phyloP scores from a whole-genome alignment of 2,113 vertebrate genomes.

The Perca schrenkii region DNA sequence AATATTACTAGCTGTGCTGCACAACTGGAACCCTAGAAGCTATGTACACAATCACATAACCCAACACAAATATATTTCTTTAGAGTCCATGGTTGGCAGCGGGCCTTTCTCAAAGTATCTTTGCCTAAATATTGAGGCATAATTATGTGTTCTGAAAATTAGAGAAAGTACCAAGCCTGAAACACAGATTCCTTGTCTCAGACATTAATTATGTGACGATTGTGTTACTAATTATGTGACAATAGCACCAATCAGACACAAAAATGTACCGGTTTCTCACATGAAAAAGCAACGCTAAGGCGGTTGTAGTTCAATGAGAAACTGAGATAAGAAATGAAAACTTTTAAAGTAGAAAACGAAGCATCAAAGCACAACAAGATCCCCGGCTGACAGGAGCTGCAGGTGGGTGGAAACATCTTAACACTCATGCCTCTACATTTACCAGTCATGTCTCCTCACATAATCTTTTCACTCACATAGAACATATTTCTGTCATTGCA shows the following conservation, averaged over 20 bases:
- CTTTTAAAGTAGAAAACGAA: neutral
- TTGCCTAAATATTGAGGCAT: slow-evolving; percentile 1
- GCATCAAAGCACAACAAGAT: slow-evolving; percentile 5
- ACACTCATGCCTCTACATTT: neutral
- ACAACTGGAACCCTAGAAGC: slow-evolving; percentile 16
- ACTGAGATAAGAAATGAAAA: neutral
- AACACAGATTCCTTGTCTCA: slow-evolving; percentile 19
- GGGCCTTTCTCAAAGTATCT: neutral
- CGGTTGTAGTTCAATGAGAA: slow-evolving; percentile 14
- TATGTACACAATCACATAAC: slow-evolving; percentile 9
- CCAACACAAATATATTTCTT: neutral
- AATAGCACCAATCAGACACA: slow-evolving; percentile 31
- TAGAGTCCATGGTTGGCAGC: neutral
- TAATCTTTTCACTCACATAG: slow-evolving; percentile 3
- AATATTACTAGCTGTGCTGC: slow-evolving; percentile 24
- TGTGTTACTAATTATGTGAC: slow-evolving; percentile 26
- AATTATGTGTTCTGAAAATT: slow-evolving; percentile 13
- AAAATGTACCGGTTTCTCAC: slow-evolving; percentile 5
- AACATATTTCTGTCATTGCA: neutral
- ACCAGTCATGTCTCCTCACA: neutral
- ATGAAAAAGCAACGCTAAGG: neutral
- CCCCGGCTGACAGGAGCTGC: slow-evolving; percentile 2
- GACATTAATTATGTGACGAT: slow-evolving; percentile 39
- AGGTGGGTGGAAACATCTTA: slow-evolving; percentile 43
- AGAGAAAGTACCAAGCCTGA: slow-evolving; percentile 5